Evolutionary conservation across 1,140 invertebrate species (phyloP).

Genomic region (Caligus rogercresseyi): DNA sequence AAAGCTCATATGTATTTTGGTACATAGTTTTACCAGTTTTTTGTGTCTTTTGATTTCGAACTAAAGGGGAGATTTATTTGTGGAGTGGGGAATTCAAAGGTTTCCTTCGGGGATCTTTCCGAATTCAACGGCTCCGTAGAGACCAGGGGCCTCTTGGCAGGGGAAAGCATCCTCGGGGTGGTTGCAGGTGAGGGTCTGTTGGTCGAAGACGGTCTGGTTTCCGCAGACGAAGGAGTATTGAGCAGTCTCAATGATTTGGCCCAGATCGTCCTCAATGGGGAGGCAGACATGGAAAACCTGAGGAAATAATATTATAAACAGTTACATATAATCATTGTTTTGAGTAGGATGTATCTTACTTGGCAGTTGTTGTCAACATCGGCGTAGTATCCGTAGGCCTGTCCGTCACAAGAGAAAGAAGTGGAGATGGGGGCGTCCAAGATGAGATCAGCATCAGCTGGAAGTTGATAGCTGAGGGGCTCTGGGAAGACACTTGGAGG

Average conservation of each 20-base stretch:
- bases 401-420: conserved; percentile 30
- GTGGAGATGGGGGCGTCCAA: conserved; percentile 10
- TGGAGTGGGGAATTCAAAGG: no score
- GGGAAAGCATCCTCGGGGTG: conserved; percentile 26
- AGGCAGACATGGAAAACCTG: conserved; percentile 59
- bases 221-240: conserved; percentile 27
- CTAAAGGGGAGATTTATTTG: no score
- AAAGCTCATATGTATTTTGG: no score
- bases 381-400: conserved; percentile 29
- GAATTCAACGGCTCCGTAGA: conserved; percentile 23
- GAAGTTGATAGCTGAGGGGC: not conserved
- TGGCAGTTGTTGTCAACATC: conserved; percentile 30
- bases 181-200: conserved; percentile 27
- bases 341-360: conserved; percentile 43
- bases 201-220: conserved; percentile 28
- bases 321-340: not conserved
- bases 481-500: not conserved
- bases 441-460: conserved; percentile 4
- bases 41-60: no score
- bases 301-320: conserved; percentile 38
- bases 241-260: conserved; percentile 33
- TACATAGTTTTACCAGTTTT: no score
- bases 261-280: conserved; percentile 39
- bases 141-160: conserved; percentile 24
- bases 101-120: conserved; percentile 19